Percentiles rank a stretch among this genome's conserved stretches.
phyloP scores from a whole-genome alignment of 2,888 invertebrate genomes.

The Spodoptera littoralis region DNA sequence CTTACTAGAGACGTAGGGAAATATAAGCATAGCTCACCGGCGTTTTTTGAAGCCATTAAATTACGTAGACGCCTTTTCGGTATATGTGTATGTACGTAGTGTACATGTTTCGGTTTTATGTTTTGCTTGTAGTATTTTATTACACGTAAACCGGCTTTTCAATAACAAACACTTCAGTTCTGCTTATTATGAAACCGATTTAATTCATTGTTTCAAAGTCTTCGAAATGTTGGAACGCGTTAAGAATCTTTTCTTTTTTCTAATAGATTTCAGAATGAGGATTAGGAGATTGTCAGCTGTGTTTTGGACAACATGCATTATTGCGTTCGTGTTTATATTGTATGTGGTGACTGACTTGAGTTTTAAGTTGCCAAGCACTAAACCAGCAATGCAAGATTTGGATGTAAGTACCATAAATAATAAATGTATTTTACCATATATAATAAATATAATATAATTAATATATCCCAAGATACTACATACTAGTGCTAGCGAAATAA shows the following conservation, averaged over 20 bases:
- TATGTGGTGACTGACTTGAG: constrained; percentile 91
- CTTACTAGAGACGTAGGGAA: constrained; percentile 14
- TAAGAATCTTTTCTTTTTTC: constrained; percentile 4
- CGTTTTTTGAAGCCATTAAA: constrained; percentile 10
- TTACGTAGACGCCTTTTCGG: constrained; percentile 21
- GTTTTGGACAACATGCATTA: constrained; percentile 89
- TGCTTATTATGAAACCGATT: constrained; percentile 1
- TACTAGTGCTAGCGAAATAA: too few relatives aligned
- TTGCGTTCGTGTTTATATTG: constrained; percentile 90
- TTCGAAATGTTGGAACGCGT: not conserved
- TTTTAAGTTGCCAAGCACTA: constrained; percentile 88
- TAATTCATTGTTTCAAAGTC: not conserved
- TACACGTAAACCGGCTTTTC: not conserved
- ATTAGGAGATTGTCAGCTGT: constrained; percentile 88
- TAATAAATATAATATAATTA: too few relatives aligned
- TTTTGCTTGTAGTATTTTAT: constrained; percentile 17
- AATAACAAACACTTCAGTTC: not conserved
- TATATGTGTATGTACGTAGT: constrained; percentile 11
- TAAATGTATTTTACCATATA: too few relatives aligned
- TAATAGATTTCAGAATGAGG: constrained; percentile 79
- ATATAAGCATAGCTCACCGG: constrained; percentile 19
- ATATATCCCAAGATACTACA: too few relatives aligned
- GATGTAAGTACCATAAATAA: constrained; percentile 82
- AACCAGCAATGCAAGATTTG: constrained; percentile 86
- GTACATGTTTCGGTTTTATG: constrained; percentile 20